A percentile compares a stretch with the other conserved stretches of the same genome.
Evolutionary conservation across 2,797 vertebrate genomes (phyloP).

Genomic region (Eleutherodactylus coqui): DNA sequence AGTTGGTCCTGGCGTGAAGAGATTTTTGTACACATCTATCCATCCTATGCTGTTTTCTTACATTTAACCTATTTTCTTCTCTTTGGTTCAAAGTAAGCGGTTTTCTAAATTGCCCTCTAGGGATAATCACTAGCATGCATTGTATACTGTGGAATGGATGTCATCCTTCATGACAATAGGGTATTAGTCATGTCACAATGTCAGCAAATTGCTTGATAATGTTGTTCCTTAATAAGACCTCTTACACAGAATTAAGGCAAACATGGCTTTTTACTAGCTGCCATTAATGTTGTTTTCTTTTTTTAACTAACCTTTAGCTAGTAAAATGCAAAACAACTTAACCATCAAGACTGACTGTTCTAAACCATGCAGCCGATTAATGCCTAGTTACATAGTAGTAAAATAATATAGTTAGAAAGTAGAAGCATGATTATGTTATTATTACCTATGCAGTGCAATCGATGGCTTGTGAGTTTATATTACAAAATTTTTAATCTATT

Average conservation of each 20-base stretch:
- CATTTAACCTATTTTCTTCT: slow-evolving; percentile 23
- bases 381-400: not conserved
- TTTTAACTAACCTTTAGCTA: slow-evolving; percentile 42
- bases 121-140: slow-evolving; percentile 54
- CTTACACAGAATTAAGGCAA: slow-evolving; percentile 53
- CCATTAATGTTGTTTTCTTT: slow-evolving; percentile 39
- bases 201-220: slow-evolving; percentile 61
- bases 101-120: slow-evolving; percentile 53
- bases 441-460: not conserved
- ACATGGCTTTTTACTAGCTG: slow-evolving; percentile 49
- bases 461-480: not conserved
- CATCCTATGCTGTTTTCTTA: not conserved
- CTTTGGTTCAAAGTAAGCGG: slow-evolving; percentile 16
- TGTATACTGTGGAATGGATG: slow-evolving; percentile 42
- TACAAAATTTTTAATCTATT: too few relatives aligned
- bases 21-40: not conserved
- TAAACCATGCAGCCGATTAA: not conserved
- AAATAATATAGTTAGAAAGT: not conserved
- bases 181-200: slow-evolving; percentile 58
- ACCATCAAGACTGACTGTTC: not conserved
- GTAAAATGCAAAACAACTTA: slow-evolving; percentile 30
- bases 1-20: not conserved
- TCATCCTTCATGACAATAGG: slow-evolving; percentile 59
- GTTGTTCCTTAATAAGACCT: slow-evolving; percentile 56
- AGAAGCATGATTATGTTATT: not conserved